These are phyloP conservation scores for Vireo altiloquus DNA, from an alignment of 2,113 vertebrate species.

Conservation along the genomic window DNA sequence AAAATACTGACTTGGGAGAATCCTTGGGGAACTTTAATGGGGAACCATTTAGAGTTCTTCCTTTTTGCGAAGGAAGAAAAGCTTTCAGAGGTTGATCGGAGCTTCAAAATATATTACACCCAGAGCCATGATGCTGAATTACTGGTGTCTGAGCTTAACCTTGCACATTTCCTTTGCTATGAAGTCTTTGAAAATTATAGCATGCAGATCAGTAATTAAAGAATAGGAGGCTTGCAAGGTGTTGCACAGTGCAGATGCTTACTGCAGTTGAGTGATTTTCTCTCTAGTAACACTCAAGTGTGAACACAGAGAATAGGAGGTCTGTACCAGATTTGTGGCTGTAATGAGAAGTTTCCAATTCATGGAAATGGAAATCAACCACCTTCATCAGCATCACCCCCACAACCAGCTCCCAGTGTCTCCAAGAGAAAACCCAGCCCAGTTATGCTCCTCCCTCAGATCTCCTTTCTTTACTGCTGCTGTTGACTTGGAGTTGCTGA, in stretches of 20 bases:
- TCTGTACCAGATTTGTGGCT: not conserved
- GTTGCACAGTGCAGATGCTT: not conserved
- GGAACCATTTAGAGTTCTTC: not conserved
- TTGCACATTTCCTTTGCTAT: not conserved
- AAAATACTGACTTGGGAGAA: not conserved
- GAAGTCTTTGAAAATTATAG: not conserved
- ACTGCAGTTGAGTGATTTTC: not conserved
- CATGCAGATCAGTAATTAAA: not conserved
- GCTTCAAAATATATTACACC: not conserved
- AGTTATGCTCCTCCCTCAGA: not conserved
- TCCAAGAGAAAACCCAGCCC: not conserved
- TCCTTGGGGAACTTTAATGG: not conserved
- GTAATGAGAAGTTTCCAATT: not conserved
- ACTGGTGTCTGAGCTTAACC: not conserved
- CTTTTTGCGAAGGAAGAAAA: not conserved
- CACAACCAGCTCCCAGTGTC: not conserved
- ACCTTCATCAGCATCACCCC: not conserved
- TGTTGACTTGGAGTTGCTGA: not conserved
- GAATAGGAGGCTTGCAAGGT: not conserved
- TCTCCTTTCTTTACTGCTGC: fast-evolving
- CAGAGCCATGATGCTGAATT: not conserved
- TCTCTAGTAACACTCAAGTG: not conserved
- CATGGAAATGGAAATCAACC: not conserved
- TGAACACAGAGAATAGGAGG: not conserved
- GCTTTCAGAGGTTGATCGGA: not conserved